Conservation (phyloP, 2,888 invertebrate species). For the Pachymerium ferrugineum region DNA sequence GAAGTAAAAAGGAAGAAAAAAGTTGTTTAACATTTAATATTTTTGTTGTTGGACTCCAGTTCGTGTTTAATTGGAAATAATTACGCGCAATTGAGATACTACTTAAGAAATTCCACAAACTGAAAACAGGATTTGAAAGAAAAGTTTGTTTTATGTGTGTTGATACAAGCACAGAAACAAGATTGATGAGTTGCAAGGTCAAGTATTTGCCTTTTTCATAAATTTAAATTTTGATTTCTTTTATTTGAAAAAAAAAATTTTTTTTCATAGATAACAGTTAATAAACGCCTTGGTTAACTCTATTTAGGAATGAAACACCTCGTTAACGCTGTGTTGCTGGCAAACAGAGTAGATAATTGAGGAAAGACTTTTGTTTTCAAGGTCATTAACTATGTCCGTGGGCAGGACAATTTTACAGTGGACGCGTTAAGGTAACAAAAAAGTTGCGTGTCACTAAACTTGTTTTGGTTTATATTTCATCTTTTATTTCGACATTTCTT, state of each 20-base stretch:
- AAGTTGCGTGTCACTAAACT: background rate
- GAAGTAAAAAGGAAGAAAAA: background rate
- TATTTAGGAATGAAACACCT: background rate
- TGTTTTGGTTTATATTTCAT: too few species aligned
- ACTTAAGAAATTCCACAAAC: too few species aligned
- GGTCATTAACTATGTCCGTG: background rate
- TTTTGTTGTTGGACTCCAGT: too few species aligned
- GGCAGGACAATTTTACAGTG: background rate
- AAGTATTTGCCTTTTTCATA: too few species aligned
- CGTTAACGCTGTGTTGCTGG: background rate
- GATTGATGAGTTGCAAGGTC: too few species aligned
- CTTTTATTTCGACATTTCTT: background rate
- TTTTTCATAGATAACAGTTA: background rate
- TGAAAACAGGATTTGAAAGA: too few species aligned
- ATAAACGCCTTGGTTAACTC: background rate
- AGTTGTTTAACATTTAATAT: background rate
- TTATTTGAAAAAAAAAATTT: background rate
- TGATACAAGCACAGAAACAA: too few species aligned
- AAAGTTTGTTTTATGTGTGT: too few species aligned
- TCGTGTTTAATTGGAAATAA: slow-evolving; percentile 5
- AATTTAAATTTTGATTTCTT: too few species aligned
- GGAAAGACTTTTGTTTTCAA: slow-evolving; percentile 1
- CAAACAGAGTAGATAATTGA: background rate
- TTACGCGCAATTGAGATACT: too few species aligned
- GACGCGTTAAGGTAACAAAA: background rate